These are phyloP conservation scores for Beroe ovata DNA, from an alignment of 37 sponge, comb jelly and placozoan species.

Conservation along the genomic window DNA sequence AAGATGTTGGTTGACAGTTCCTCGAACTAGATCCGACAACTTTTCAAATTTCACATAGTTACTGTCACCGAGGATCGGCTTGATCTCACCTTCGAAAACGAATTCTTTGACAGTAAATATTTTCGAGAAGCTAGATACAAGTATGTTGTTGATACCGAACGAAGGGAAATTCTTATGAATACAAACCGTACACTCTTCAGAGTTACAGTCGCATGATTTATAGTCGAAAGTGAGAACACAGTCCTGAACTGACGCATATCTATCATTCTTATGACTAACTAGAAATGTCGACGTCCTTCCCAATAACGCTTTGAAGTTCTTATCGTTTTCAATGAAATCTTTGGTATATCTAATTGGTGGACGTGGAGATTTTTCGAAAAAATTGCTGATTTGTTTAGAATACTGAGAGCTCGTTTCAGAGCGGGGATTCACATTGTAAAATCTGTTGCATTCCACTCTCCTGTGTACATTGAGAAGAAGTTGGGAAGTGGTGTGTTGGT, in stretches of 20 bases:
- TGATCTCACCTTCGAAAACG: neutral
- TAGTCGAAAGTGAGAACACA: no score
- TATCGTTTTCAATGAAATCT: neutral
- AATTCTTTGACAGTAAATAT: neutral
- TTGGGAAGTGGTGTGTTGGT: neutral
- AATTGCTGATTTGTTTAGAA: neutral
- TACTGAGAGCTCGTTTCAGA: neutral
- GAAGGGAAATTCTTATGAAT: neutral
- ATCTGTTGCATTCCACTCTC: neutral
- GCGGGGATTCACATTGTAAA: neutral
- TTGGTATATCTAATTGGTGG: neutral
- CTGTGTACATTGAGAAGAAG: neutral
- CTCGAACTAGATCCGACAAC: no score
- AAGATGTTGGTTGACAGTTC: no score
- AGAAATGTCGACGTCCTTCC: neutral
- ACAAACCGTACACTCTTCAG: conserved; percentile 4
- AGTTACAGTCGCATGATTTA: neutral
- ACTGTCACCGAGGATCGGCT: neutral
- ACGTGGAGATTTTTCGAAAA: neutral
- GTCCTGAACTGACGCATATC: no score
- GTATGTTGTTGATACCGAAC: neutral
- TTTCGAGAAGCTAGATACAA: neutral
- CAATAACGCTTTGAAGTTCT: neutral
- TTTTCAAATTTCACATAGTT: no score
- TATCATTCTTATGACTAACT: no score